Evolutionary conservation across 2,113 vertebrate species (phyloP).

Genomic region (Gymnogyps californianus): DNA sequence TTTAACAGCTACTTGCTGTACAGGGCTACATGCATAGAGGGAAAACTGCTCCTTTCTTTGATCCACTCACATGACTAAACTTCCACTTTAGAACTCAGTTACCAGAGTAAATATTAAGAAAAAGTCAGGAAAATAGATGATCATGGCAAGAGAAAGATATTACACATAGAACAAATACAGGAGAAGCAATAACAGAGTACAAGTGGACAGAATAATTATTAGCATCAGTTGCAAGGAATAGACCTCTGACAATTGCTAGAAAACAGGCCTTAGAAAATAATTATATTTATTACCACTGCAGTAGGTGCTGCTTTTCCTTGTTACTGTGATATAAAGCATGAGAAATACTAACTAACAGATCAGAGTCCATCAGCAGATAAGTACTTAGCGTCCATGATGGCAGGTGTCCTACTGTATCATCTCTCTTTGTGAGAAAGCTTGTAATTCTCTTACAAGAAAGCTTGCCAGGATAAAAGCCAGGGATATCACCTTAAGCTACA

Average conservation of each 20-base stretch:
- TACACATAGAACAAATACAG: not conserved
- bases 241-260: not conserved
- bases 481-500: not conserved
- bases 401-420: not conserved
- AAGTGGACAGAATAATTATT: not conserved
- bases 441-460: not conserved
- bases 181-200: not conserved
- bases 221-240: not conserved
- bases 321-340: not conserved
- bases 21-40: not conserved
- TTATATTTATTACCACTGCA: not conserved
- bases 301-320: not conserved
- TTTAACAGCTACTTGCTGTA: not conserved
- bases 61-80: not conserved
- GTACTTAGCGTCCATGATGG: not conserved
- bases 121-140: not conserved
- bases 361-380: not conserved
- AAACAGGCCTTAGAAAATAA: not conserved
- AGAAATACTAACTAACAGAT: not conserved
- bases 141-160: not conserved
- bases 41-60: not conserved
- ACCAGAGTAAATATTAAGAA: not conserved
- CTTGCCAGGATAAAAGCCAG: not conserved
- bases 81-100: not conserved
- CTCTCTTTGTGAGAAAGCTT: not conserved